Evolutionary conservation across 2,888 invertebrate genomes (phyloP).

Genomic region (Azorinus chamasolen): DNA sequence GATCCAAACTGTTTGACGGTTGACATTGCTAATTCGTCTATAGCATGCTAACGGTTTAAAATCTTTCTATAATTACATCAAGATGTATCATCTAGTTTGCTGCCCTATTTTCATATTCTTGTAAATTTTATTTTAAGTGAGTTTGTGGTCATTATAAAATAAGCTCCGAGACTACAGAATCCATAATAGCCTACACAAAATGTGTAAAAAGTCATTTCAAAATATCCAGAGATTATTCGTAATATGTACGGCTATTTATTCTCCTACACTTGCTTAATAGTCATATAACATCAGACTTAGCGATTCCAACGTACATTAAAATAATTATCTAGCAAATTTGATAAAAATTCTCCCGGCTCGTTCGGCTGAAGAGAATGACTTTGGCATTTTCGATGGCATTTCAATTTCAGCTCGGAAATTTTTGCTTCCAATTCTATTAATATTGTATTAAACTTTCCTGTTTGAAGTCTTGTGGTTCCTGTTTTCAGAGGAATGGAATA

Average conservation of each 20-base stretch:
- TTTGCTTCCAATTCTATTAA: conserved; percentile 44
- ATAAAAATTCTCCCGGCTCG: conserved; percentile 42
- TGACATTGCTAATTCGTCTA: no score
- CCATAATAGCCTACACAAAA: no score
- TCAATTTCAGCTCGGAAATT: conserved; percentile 51
- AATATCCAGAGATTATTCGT: neutral
- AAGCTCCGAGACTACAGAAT: no score
- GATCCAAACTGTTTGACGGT: no score
- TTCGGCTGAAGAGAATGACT: conserved; percentile 35
- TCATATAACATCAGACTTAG: conserved; percentile 36
- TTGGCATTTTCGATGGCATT: conserved; percentile 64
- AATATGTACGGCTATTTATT: neutral
- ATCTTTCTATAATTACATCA: no score
- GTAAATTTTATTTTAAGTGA: no score
- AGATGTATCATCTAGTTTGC: no score
- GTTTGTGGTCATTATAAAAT: no score
- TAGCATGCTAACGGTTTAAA: no score
- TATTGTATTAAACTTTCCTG: conserved; percentile 49
- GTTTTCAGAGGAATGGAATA: conserved; percentile 41
- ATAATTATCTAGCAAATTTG: conserved; percentile 49
- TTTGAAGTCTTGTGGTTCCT: conserved; percentile 53
- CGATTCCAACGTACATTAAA: conserved; percentile 46
- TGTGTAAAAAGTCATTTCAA: neutral
- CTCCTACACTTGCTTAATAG: conserved; percentile 22
- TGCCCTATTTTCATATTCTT: no score